These are phyloP conservation scores for Marmota flaviventris DNA, from an alignment of 2,113 vertebrate species.

Conservation along the genomic window DNA sequence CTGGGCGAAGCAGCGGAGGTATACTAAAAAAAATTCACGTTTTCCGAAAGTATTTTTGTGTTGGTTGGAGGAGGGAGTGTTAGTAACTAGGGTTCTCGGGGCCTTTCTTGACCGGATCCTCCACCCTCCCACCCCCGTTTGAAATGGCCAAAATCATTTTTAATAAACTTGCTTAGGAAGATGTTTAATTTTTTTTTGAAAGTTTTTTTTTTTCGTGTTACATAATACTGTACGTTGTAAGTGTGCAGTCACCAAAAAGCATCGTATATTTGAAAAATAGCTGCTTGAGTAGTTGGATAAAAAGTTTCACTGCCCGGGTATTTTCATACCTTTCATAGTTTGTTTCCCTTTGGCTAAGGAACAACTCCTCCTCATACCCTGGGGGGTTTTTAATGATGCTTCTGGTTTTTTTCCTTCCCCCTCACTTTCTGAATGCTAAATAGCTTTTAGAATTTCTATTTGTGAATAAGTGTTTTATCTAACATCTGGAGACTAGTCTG, in stretches of 20 bases:
- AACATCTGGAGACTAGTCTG: background rate
- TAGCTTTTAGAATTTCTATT: background rate
- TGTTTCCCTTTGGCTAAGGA: conserved; percentile 21
- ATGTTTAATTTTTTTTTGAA: background rate
- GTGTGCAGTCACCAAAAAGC: background rate
- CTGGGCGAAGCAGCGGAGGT: background rate
- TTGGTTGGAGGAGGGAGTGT: background rate
- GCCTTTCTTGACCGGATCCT: background rate
- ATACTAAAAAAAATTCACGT: background rate
- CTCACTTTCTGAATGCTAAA: background rate
- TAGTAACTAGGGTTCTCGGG: background rate
- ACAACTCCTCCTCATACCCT: no score
- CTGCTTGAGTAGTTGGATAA: background rate
- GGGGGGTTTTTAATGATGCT: background rate
- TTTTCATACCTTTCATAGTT: conserved; percentile 22
- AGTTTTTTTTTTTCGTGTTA: background rate
- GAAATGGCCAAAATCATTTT: background rate
- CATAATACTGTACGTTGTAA: conserved; percentile 51
- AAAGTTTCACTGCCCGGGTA: conserved; percentile 24
- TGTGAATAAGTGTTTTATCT: conserved; percentile 32
- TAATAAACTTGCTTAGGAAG: background rate
- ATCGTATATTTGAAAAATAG: conserved; percentile 56
- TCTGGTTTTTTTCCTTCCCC: background rate
- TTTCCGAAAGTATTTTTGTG: background rate
- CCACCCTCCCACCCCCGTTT: background rate